phyloP scores from a whole-genome alignment of 2,113 vertebrate species.

The Ascaphus truei region DNA sequence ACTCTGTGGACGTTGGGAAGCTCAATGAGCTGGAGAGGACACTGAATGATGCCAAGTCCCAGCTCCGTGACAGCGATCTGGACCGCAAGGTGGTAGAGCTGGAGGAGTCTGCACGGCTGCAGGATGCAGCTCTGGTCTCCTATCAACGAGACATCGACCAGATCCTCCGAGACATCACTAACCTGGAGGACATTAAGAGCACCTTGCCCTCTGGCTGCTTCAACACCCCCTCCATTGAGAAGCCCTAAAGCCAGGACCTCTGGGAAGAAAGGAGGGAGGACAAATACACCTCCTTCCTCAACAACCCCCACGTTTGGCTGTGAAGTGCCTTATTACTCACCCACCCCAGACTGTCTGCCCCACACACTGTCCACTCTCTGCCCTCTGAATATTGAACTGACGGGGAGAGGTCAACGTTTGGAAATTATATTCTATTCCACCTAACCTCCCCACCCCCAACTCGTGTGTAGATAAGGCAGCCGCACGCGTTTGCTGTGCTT shows the following conservation, averaged over 20 bases:
- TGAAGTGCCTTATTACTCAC: conserved; percentile 70
- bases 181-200: conserved; percentile 92
- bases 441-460: conserved; percentile 7
- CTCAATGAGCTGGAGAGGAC: conserved; percentile 84
- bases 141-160: conserved; percentile 88
- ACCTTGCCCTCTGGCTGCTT: conserved; percentile 91
- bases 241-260: conserved; percentile 55
- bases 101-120: conserved; percentile 75
- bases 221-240: conserved; percentile 91
- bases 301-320: conserved; percentile 47
- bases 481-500: background rate
- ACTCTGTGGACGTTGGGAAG: conserved; percentile 88
- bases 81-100: conserved; percentile 84
- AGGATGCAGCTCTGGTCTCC: conserved; percentile 81
- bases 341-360: conserved; percentile 45
- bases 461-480: conserved; percentile 14
- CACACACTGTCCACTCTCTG: conserved; percentile 34
- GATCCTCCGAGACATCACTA: conserved; percentile 86
- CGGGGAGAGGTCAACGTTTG: background rate
- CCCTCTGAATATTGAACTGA: conserved; percentile 23
- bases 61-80: conserved; percentile 78
- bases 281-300: conserved; percentile 22
- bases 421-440: conserved; percentile 36
- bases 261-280: conserved; percentile 36
- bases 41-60: conserved; percentile 78